These are phyloP conservation scores for Phasia obesa DNA, from an alignment of 2,888 invertebrate species.

Conservation along the genomic window DNA sequence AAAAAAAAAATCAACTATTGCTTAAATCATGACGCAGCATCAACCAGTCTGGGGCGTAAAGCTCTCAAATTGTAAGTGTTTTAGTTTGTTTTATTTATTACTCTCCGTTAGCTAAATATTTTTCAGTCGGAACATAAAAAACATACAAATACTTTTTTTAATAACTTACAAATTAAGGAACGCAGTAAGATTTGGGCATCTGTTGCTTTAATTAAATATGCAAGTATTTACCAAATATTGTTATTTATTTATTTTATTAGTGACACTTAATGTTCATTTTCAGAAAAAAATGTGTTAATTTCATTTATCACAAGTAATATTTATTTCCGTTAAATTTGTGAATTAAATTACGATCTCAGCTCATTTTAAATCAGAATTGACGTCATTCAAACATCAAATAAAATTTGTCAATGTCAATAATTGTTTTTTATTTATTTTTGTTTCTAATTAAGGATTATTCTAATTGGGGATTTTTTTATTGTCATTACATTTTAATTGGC, in stretches of 20 bases:
- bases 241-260: not conserved
- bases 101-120: no score
- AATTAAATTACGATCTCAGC: not conserved
- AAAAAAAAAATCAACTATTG: not conserved
- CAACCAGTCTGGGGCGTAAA: constrained; percentile 80
- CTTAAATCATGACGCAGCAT: constrained; percentile 77
- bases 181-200: constrained; percentile 28
- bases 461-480: no score
- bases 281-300: constrained; percentile 12
- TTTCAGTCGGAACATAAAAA: not conserved
- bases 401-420: no score
- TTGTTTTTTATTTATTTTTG: no score
- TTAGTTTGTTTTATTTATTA: constrained; percentile 22
- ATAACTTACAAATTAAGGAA: constrained; percentile 2
- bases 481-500: no score
- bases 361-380: no score
- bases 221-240: constrained; percentile 7
- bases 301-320: constrained; percentile 11
- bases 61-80: constrained; percentile 80
- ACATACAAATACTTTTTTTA: not conserved
- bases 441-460: no score
- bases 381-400: no score
- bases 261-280: not conserved
- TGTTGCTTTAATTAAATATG: constrained; percentile 18
- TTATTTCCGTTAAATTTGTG: constrained; percentile 11